Evolutionary conservation across 2,888 invertebrate genomes (phyloP), one percentile per base, ranked within the genome.

Genomic region (Neoitamus cyanurus): DNA sequence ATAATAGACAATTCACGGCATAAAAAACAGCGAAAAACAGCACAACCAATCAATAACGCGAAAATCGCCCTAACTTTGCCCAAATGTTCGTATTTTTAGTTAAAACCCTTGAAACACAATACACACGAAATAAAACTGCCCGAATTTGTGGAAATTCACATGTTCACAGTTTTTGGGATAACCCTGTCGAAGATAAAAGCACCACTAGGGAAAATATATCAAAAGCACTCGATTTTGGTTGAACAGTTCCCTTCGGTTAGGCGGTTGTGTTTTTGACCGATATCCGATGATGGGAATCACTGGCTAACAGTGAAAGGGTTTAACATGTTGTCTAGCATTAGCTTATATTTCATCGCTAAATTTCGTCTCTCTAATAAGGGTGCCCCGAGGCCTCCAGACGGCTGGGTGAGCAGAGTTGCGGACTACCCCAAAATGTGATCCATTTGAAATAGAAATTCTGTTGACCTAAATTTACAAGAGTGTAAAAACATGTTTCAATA

Each of bases 401-500:
- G 15, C 20, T 11, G 7, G 48, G 48, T 11, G 25, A 15, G 58
- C 25, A 58, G 15, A 25, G 58, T 58, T 58, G 58, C 25, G 58
- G 25, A 25, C 58, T 48, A 15, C 15, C 15, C 58, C 3, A 58
- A 58, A 58, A 20, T 58, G 58, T 58, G 58, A 58, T 58, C 25
- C 58, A 58, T 58, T 25, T 15, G 25, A 20, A 58, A 58, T 58
- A 58, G 58, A 25, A 25, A 25, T 58, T 37, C 9, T 15, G 58
- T 30, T 70, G 70, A 70, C 70, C 70, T 13, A 70, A 70, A 73
- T 73, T 73, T 73, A 31, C 36, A 36, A 15, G 36, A 73, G 73
- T 73, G 73, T 36, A 36, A 73, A 73, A 73, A 73, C 73, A 73
- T 73, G 73, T 73, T 36, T 70, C 58, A 58, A 58, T 58, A 58